Evolutionary conservation across 2,888 invertebrate species (phyloP), one percentile per base, ranked within the genome.

Genomic region (Melieria omissa): DNA sequence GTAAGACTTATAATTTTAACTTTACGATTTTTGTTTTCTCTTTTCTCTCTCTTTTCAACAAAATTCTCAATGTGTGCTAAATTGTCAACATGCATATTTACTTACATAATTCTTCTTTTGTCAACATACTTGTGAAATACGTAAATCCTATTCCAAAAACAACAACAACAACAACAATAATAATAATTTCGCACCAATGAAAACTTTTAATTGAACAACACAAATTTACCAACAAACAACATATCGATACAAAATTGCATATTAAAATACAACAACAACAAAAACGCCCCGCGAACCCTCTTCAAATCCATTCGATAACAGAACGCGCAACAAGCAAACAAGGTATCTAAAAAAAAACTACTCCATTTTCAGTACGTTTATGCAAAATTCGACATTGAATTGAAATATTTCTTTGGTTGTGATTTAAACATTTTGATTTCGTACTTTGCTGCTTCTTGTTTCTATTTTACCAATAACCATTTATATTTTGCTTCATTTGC

Each of bases 271-370:
- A 73, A 78, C 61, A 52, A 65, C n/a, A 49, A n/a, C 5, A 58
- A 68, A 65, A 73, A 47, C 58, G 61, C 70, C 14, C 69, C 73
- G 61, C 16, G 52, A 65, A 63, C 10, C 49, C 57, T 44, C 10
- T 61, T 29, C 41, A 65, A 63, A 69, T 10, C 45, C 55, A 70
- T 41, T 63, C 65, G 45, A 75, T 77, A 78, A 82, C 81, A 87
- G 87, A 86, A 83, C 81, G 85, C 83, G 83, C 86, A 86, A 82
- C 86, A 86, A 85, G 83, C 83, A 81, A 86, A 85, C 83, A 87
- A 87, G 87, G 87, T 87, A 87, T 85, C 78, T 75, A 79, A 78
- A 70, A 58, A 58, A 64, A 57, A 69, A 47, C 45, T 16, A 62
- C 44, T 60, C 6, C 52, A 60, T 44, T 67, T 16, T 61, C 44